These are phyloP conservation scores for Distichodus sexfasciatus DNA, from an alignment of 2,797 vertebrate species.

Conservation along the genomic window DNA sequence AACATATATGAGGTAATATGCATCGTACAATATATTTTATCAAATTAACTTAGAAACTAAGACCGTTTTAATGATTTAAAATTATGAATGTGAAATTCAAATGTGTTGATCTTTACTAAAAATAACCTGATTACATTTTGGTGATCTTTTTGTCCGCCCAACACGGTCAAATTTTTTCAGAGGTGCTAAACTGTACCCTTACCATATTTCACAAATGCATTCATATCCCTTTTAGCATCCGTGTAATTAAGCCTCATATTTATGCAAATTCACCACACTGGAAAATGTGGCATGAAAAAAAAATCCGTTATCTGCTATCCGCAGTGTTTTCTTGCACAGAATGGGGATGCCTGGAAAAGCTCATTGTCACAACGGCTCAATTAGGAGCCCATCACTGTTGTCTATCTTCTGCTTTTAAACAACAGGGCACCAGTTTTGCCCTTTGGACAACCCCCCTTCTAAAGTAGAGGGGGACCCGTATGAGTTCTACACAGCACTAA, in stretches of 20 bases:
- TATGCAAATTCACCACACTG: slow-evolving; percentile 46
- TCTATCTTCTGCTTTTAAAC: slow-evolving; percentile 48
- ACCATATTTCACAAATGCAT: neutral
- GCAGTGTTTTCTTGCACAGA: slow-evolving; percentile 37
- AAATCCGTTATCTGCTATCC: slow-evolving; percentile 49
- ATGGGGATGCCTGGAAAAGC: slow-evolving; percentile 45
- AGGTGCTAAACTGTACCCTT: neutral
- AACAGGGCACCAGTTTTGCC: slow-evolving; percentile 51
- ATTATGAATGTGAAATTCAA: no score
- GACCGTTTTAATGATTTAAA: no score
- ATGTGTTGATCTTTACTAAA: no score
- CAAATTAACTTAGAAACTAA: no score
- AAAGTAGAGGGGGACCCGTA: slow-evolving; percentile 47
- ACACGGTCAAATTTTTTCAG: neutral
- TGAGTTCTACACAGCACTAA: slow-evolving; percentile 43
- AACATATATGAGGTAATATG: no score
- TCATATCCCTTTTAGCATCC: slow-evolving; percentile 29
- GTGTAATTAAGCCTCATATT: slow-evolving; percentile 53
- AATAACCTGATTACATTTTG: no score
- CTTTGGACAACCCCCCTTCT: slow-evolving; percentile 35
- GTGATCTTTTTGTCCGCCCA: neutral
- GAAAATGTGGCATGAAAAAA: slow-evolving; percentile 36
- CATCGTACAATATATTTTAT: no score
- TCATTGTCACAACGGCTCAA: slow-evolving; percentile 52
- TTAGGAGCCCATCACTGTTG: slow-evolving; percentile 33